phyloP scores from a whole-genome alignment of 2,797 vertebrate species.

The Steatocranus sp. region DNA sequence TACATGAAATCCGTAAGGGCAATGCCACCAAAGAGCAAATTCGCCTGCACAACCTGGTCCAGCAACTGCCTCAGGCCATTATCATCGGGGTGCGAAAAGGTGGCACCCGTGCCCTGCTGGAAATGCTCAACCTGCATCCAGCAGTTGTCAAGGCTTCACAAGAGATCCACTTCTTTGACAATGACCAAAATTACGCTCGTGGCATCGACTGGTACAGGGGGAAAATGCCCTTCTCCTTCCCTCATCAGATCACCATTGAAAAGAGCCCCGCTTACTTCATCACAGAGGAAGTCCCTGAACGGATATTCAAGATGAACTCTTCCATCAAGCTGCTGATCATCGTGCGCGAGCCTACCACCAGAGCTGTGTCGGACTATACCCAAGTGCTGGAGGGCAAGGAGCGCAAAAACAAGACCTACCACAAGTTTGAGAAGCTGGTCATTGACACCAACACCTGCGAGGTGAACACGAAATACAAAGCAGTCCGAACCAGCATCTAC shows the following conservation, averaged over 20 bases:
- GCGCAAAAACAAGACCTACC: conserved; percentile 95
- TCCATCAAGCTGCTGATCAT: conserved; percentile 95
- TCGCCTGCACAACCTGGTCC: conserved; percentile 85
- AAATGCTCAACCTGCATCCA: conserved; percentile 95
- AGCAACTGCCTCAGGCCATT: conserved; percentile 92
- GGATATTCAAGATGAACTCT: conserved; percentile 97
- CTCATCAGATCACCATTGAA: conserved; percentile 95
- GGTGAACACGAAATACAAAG: conserved; percentile 97
- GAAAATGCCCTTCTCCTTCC: conserved; percentile 96
- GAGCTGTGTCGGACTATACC: conserved; percentile 95
- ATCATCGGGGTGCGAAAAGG: conserved; percentile 96
- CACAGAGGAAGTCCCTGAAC: conserved; percentile 94
- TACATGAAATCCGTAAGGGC: conserved; percentile 85
- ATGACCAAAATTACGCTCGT: conserved; percentile 90
- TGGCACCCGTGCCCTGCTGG: conserved; percentile 90
- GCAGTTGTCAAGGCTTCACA: conserved; percentile 95
- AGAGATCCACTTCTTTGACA: conserved; percentile 98
- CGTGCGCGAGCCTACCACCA: conserved; percentile 92
- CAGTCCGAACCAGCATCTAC: conserved; percentile 94
- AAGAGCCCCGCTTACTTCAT: conserved; percentile 97
- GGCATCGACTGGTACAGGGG: conserved; percentile 93
- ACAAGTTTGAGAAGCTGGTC: conserved; percentile 93
- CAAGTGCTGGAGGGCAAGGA: conserved; percentile 95
- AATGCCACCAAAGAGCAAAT: conserved; percentile 87
- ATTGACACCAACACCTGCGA: conserved; percentile 88